These are phyloP conservation scores for Adoxophyes honmai DNA, from an alignment of 1,140 invertebrate genomes.

Conservation along the genomic window DNA sequence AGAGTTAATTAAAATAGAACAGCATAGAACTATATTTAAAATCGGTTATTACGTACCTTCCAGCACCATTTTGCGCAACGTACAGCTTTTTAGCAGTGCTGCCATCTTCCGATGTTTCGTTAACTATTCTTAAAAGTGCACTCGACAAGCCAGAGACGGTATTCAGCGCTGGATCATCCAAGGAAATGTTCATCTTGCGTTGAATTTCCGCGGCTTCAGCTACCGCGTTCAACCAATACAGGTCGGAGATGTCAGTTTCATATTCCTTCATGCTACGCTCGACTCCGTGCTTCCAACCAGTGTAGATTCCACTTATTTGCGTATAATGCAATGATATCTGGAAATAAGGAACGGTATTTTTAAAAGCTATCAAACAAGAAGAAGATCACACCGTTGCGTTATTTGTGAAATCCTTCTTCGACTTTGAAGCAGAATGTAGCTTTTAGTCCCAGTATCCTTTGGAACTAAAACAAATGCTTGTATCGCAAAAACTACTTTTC, in stretches of 20 bases:
- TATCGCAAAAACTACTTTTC: too few species aligned
- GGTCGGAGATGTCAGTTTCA: slow-evolving; percentile 80
- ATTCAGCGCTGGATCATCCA: slow-evolving; percentile 42
- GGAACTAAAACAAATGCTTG: too few species aligned
- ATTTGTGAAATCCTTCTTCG: too few species aligned
- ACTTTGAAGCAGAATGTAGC: too few species aligned
- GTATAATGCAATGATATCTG: slow-evolving; percentile 83
- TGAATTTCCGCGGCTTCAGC: slow-evolving; percentile 86
- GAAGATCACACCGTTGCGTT: too few species aligned
- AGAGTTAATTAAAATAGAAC: too few species aligned
- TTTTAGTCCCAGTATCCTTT: too few species aligned
- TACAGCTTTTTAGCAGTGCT: slow-evolving; percentile 56
- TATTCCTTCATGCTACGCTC: slow-evolving; percentile 79
- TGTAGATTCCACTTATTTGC: slow-evolving; percentile 83
- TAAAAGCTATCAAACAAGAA: too few species aligned
- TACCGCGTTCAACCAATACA: slow-evolving; percentile 86
- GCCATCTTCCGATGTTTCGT: slow-evolving; percentile 52
- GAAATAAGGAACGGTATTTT: slow-evolving; percentile 21
- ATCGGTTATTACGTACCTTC: too few species aligned
- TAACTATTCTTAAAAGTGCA: slow-evolving; percentile 57
- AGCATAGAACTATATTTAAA: too few species aligned
- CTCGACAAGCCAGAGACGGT: slow-evolving; percentile 60
- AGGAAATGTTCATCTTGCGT: slow-evolving; percentile 59
- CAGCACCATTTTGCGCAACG: slow-evolving; percentile 77
- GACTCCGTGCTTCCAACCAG: slow-evolving; percentile 83